Conservation (phyloP, 2,113 vertebrate species). For the Suricata suricatta region DNA sequence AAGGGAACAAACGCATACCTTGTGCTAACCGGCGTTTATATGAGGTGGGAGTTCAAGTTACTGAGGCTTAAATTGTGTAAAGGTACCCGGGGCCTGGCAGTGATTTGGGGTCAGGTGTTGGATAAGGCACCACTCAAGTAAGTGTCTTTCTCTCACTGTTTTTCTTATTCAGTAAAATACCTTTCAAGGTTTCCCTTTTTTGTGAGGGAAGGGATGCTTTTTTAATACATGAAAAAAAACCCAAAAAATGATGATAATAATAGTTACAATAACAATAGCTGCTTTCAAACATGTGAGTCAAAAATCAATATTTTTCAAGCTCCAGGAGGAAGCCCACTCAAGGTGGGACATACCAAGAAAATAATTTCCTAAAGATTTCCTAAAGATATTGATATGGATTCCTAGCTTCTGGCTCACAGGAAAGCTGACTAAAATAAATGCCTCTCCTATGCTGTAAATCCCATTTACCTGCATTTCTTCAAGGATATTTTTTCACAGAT, state of each 20-base stretch:
- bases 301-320: background rate
- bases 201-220: background rate
- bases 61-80: constrained; percentile 42
- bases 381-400: background rate
- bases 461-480: background rate
- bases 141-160: background rate
- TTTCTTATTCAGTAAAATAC: background rate
- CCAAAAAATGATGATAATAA: background rate
- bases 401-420: background rate
- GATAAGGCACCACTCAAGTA: background rate
- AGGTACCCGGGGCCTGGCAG: background rate
- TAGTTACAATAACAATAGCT: background rate
- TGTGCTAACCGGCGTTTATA: constrained; percentile 53
- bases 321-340: background rate
- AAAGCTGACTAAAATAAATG: background rate
- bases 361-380: background rate
- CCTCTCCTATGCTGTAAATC: background rate
- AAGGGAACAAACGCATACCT: constrained; percentile 53
- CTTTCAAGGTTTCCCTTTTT: background rate
- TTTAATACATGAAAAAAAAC: background rate
- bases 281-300: background rate
- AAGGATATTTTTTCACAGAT: background rate
- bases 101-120: background rate
- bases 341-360: background rate
- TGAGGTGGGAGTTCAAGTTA: constrained; percentile 41